phyloP scores from a whole-genome alignment of 30 jellyfish, hydroid and myxozoan species.

The Hydractinia echinata region DNA sequence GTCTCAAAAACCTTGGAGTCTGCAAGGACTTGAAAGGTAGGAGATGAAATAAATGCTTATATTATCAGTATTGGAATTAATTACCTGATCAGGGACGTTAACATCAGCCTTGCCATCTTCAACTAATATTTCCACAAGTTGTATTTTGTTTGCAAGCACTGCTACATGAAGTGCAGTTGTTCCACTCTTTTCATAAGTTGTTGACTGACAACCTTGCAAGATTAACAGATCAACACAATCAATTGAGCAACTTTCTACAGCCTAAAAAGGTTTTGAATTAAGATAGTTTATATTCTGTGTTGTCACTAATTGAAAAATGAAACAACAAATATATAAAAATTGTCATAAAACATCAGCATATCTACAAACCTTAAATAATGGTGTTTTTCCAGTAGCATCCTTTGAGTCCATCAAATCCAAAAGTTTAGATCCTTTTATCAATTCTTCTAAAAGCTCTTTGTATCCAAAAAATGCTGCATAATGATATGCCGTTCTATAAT shows the following conservation, averaged over 20 bases:
- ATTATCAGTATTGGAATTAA: too few species aligned
- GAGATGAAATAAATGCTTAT: too few species aligned
- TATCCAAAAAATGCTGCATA: neutral
- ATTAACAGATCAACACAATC: slow-evolving; percentile 6
- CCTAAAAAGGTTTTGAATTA: neutral
- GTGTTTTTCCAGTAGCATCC: slow-evolving; percentile 5
- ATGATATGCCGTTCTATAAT: neutral
- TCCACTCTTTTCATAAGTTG: slow-evolving; percentile 1
- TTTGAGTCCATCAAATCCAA: neutral
- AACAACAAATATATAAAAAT: neutral
- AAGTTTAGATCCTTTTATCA: neutral
- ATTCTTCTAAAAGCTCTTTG: neutral
- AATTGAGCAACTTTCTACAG: neutral
- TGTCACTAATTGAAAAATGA: neutral
- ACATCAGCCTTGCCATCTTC: neutral
- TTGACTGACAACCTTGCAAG: neutral
- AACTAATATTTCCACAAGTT: neutral
- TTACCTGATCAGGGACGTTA: slow-evolving; percentile 2
- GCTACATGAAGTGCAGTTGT: slow-evolving; percentile 5
- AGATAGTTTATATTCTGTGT: neutral
- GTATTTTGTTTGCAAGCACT: neutral
- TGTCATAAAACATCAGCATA: neutral
- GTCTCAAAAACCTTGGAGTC: too few species aligned
- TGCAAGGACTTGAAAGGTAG: too few species aligned
- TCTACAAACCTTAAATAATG: neutral